Evolutionary conservation across 2,113 vertebrate genomes (phyloP).

Genomic region (Melanocharis versteri): DNA sequence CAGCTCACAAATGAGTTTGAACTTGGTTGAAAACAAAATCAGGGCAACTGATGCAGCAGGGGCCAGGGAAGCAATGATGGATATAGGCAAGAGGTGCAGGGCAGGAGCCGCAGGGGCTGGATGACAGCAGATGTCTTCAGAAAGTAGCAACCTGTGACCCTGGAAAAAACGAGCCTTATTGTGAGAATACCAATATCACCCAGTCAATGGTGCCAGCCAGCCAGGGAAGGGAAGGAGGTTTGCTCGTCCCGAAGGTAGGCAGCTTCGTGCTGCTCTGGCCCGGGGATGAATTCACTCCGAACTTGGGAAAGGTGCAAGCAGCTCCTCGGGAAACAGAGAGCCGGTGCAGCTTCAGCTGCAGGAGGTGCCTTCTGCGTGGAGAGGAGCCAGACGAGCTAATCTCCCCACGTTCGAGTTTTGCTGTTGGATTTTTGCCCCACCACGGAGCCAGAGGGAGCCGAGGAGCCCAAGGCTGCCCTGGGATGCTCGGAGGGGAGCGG

Average conservation of each 20-base stretch:
- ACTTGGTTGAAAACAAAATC: background rate
- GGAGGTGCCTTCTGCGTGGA: background rate
- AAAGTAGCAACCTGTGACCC: background rate
- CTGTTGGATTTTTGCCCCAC: background rate
- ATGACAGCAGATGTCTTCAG: background rate
- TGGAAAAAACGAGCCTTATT: background rate
- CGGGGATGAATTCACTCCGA: background rate
- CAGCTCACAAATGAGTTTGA: background rate
- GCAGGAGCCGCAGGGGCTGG: background rate
- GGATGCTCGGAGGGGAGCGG: background rate
- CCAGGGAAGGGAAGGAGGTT: background rate
- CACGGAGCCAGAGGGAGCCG: background rate
- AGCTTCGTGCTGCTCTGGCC: background rate
- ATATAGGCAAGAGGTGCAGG: background rate
- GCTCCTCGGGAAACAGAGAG: background rate
- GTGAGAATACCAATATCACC: background rate
- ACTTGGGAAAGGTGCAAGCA: background rate
- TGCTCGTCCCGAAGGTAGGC: rapidly evolving
- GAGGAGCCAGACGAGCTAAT: background rate
- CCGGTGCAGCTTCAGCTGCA: rapidly evolving
- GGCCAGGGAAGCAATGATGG: background rate
- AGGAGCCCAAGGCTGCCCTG: background rate
- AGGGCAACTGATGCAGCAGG: background rate
- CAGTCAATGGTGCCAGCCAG: background rate
- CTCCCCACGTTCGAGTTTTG: background rate